Evolutionary conservation across 2,113 vertebrate genomes (phyloP).

Genomic region (Anarrhichthys ocellatus): DNA sequence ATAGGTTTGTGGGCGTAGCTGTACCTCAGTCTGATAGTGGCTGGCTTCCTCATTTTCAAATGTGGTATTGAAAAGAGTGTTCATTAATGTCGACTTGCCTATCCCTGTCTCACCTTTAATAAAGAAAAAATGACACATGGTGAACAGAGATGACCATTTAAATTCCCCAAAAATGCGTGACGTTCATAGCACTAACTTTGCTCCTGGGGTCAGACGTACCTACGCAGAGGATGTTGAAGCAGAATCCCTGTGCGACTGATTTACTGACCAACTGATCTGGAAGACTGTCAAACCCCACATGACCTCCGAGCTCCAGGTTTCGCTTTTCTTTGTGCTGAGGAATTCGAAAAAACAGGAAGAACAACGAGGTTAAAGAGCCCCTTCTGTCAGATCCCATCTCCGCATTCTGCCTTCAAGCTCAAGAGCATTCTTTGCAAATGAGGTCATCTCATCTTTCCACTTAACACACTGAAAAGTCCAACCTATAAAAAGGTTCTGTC

Average conservation of each 20-base stretch:
- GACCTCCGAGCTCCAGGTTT: slow-evolving; percentile 89
- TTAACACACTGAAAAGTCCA: slow-evolving; percentile 29
- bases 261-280: slow-evolving; percentile 98
- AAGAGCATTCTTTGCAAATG: slow-evolving; percentile 57
- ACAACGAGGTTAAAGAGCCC: not conserved
- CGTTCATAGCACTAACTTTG: too few relatives aligned
- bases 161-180: not conserved
- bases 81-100: slow-evolving; percentile 97
- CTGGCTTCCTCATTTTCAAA: slow-evolving; percentile 94
- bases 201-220: slow-evolving; percentile 83
- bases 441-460: slow-evolving; percentile 48
- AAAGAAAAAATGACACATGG: not conserved
- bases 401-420: slow-evolving; percentile 29
- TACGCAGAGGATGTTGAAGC: slow-evolving; percentile 98
- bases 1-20: slow-evolving; percentile 88
- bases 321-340: slow-evolving; percentile 90
- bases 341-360: slow-evolving; percentile 27
- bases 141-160: not conserved
- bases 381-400: slow-evolving; percentile 23
- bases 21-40: slow-evolving; percentile 88
- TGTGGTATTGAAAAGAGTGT: slow-evolving; percentile 94
- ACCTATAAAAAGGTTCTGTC: slow-evolving; percentile 39
- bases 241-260: slow-evolving; percentile 93
- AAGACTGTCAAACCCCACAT: slow-evolving; percentile 96
- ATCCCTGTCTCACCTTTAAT: slow-evolving; percentile 94